Conservation (phyloP, 2,113 vertebrate genomes). For the Amia ocellicauda region DNA sequence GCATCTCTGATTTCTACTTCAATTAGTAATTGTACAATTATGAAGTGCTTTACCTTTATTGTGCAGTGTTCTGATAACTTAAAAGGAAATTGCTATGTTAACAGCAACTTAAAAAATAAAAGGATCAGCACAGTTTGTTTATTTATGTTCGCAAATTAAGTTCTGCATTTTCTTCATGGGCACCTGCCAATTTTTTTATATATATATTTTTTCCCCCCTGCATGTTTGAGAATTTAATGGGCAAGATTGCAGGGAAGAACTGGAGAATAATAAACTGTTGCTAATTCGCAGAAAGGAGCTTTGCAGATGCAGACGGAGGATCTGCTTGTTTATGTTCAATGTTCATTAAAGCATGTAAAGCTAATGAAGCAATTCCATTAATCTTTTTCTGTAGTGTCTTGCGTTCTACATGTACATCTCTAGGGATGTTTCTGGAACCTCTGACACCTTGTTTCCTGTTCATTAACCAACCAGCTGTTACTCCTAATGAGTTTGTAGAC, state of each 20-base stretch:
- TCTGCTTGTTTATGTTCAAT: conserved; percentile 32
- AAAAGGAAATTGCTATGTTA: too few relatives aligned
- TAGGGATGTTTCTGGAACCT: conserved; percentile 61
- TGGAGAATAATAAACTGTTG: not conserved
- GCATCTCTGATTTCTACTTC: too few relatives aligned
- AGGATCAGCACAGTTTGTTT: not conserved
- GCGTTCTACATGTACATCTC: conserved; percentile 56
- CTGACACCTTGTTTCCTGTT: conserved; percentile 70
- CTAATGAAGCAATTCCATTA: conserved; percentile 60
- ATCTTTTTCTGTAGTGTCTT: conserved; percentile 46
- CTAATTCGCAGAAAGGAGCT: conserved; percentile 14
- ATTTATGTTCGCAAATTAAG: not conserved
- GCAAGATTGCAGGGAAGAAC: not conserved
- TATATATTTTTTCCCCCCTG: too few relatives aligned
- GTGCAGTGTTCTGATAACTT: too few relatives aligned
- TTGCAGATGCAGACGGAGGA: not conserved
- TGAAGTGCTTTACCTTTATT: too few relatives aligned
- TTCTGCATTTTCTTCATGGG: too few relatives aligned
- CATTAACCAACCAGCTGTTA: conserved; percentile 77
- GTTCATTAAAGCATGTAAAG: conserved; percentile 48
- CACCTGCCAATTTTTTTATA: too few relatives aligned
- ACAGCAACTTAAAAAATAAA: not conserved
- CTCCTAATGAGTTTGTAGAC: conserved; percentile 71
- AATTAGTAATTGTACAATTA: too few relatives aligned
- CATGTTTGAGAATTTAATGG: not conserved